Evolutionary conservation across 2,888 invertebrate species (phyloP).

Genomic region (Orchestes rusci): DNA sequence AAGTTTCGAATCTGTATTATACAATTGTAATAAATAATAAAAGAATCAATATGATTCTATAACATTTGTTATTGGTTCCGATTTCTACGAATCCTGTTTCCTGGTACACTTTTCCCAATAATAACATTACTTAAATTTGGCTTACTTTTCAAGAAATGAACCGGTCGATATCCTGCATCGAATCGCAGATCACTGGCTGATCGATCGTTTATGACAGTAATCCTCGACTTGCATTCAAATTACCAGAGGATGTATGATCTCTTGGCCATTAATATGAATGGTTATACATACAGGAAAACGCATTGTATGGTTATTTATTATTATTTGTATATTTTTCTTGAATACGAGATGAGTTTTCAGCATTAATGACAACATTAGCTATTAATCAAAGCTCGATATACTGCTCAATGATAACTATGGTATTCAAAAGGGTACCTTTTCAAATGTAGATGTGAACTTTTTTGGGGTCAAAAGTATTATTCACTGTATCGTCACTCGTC

Average conservation of each 20-base stretch:
- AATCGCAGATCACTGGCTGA: constrained; percentile 14
- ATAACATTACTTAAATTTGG: constrained; percentile 12
- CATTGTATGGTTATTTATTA: constrained; percentile 33
- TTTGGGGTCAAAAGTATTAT: too few species aligned
- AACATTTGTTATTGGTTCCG: too few species aligned
- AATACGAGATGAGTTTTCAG: constrained; percentile 25
- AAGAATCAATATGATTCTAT: too few species aligned
- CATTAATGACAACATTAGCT: constrained; percentile 25
- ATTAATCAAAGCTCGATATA: constrained; percentile 27
- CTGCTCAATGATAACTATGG: too few species aligned
- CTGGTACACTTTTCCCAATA: constrained; percentile 9
- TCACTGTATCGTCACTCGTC: too few species aligned
- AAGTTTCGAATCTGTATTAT: too few species aligned
- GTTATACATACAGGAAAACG: constrained; percentile 25
- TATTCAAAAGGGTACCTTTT: too few species aligned
- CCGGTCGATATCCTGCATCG: constrained; percentile 13
- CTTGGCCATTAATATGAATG: constrained; percentile 24
- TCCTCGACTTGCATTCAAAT: constrained; percentile 15
- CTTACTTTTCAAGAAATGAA: constrained; percentile 12
- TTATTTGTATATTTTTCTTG: constrained; percentile 27
- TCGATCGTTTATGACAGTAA: constrained; percentile 19
- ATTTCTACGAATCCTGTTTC: too few species aligned
- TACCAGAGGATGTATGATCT: constrained; percentile 18
- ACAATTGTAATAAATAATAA: too few species aligned
- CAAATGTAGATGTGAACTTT: too few species aligned